These are phyloP conservation scores for Cassiopea andromeda DNA, from an alignment of 30 jellyfish, hydroid and myxozoan genomes.

Conservation along the genomic window DNA sequence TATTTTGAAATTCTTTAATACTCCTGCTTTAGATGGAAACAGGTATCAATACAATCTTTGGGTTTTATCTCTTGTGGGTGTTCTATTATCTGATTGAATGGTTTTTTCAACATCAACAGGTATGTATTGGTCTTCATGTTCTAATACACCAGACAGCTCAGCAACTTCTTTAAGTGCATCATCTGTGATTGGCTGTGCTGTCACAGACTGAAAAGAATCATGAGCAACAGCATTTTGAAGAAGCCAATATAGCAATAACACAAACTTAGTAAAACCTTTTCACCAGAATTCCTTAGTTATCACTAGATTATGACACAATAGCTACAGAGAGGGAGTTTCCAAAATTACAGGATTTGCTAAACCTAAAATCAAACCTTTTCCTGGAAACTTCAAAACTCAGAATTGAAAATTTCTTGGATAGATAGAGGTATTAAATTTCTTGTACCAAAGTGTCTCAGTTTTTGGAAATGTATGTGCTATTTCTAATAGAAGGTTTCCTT, in stretches of 20 bases:
- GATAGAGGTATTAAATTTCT: neutral
- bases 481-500: neutral
- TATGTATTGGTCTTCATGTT: slow-evolving; percentile 1
- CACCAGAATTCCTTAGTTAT: neutral
- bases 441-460: neutral
- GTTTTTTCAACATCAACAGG: neutral
- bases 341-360: neutral
- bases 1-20: neutral
- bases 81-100: slow-evolving; percentile 5
- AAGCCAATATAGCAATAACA: neutral
- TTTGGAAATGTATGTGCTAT: neutral
- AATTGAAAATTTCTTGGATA: neutral
- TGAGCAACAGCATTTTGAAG: neutral
- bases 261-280: neutral
- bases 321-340: neutral
- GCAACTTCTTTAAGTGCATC: slow-evolving; percentile 8
- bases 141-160: slow-evolving; percentile 5
- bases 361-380: neutral
- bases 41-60: slow-evolving; percentile 5
- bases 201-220: neutral
- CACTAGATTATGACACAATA: neutral
- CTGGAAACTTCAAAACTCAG: neutral
- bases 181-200: slow-evolving; percentile 2
- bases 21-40: neutral
- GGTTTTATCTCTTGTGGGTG: slow-evolving; percentile 1